A percentile compares a stretch with the other conserved stretches of the same genome.
Conservation (phyloP, 2,113 vertebrate genomes). For the Thunnus maccoyii region DNA sequence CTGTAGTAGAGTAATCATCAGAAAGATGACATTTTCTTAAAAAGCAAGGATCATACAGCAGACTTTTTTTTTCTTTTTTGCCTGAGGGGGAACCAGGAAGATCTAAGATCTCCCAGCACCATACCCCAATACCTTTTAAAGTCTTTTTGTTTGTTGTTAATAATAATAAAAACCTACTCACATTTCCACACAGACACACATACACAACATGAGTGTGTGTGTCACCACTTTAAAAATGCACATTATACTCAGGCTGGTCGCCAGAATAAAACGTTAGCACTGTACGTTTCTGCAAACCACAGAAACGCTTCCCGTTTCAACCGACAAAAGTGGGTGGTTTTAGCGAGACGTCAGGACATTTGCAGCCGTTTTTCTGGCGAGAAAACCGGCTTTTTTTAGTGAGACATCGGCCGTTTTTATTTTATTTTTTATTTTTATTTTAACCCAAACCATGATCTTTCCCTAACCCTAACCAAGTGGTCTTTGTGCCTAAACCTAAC, state of each 20-base stretch:
- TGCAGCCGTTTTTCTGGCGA: too few relatives aligned
- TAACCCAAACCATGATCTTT: too few relatives aligned
- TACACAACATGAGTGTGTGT: neutral
- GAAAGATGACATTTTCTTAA: conserved; percentile 52
- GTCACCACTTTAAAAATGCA: conserved; percentile 2
- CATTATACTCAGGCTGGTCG: neutral
- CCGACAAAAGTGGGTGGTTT: too few relatives aligned
- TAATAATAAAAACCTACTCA: conserved; percentile 8
- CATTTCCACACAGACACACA: neutral
- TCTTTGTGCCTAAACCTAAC: too few relatives aligned
- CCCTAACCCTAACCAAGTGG: too few relatives aligned
- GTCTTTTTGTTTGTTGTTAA: conserved; percentile 31
- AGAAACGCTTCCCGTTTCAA: too few relatives aligned
- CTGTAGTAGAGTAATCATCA: conserved; percentile 61
- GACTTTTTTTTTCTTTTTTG: conserved; percentile 53
- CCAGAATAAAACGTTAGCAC: too few relatives aligned
- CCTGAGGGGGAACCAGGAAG: conserved; percentile 58
- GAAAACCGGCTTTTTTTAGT: too few relatives aligned
- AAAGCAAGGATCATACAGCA: conserved; percentile 60
- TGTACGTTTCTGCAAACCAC: too few relatives aligned
- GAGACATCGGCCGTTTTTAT: too few relatives aligned
- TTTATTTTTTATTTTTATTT: too few relatives aligned
- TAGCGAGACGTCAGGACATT: too few relatives aligned
- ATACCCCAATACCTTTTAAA: conserved; percentile 29
- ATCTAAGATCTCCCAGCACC: conserved; percentile 53